Conservation (phyloP, 2,113 vertebrate species). For the Ploceus nigricollis region DNA sequence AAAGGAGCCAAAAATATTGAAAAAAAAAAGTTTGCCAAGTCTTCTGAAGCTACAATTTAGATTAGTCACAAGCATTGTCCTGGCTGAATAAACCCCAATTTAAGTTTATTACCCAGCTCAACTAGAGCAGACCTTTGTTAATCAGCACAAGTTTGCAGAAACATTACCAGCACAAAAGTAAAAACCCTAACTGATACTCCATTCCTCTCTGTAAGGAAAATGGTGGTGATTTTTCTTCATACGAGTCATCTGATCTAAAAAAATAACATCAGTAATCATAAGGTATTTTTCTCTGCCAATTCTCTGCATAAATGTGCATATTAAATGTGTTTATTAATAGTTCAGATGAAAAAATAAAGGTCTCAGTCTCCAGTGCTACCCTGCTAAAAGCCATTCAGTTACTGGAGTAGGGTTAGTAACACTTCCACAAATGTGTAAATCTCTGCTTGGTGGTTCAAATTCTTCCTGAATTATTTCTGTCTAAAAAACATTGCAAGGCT, state of each 20-base stretch:
- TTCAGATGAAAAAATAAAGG: background rate
- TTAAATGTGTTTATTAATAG: background rate
- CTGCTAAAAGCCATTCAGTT: background rate
- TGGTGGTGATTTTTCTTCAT: background rate
- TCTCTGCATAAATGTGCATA: background rate
- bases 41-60: background rate
- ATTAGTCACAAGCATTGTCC: background rate
- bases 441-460: background rate
- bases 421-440: background rate
- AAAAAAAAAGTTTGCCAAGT: background rate
- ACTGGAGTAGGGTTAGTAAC: background rate
- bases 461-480: background rate
- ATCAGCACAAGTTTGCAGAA: background rate
- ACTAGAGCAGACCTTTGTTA: background rate
- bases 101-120: background rate
- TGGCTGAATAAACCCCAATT: background rate
- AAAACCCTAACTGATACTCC: background rate
- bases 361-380: background rate
- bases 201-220: background rate
- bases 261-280: background rate
- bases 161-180: background rate
- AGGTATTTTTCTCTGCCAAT: background rate
- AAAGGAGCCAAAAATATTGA: background rate
- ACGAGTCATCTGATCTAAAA: background rate
- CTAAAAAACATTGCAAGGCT: background rate